A percentile compares a stretch with the other conserved stretches of the same genome.
phyloP scores from a whole-genome alignment of 1,140 invertebrate species.

The Bombus pyrosoma region DNA sequence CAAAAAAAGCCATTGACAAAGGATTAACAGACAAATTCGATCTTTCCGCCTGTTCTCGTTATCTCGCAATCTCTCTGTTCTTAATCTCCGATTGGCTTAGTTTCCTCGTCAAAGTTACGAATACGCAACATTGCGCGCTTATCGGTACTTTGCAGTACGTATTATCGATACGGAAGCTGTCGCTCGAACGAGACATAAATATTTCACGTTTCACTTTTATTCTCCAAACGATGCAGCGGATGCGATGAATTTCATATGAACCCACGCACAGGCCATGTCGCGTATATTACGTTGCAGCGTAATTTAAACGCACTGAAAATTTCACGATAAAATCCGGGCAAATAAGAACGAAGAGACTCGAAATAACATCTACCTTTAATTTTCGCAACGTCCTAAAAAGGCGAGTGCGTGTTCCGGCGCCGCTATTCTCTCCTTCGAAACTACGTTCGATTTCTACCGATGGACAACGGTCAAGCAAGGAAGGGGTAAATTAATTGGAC shows the following conservation, averaged over 20 bases:
- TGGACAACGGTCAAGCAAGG: too few species aligned
- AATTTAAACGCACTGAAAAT: slow-evolving; percentile 3
- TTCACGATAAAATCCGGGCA: not conserved
- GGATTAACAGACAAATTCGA: not conserved
- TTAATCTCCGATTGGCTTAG: too few species aligned
- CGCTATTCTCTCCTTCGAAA: not conserved
- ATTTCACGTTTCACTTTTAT: slow-evolving; percentile 4
- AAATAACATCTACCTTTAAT: not conserved
- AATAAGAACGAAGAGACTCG: not conserved
- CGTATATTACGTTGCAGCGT: not conserved
- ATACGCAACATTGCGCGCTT: not conserved
- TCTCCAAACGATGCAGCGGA: not conserved
- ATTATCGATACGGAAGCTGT: not conserved
- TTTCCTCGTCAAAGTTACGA: not conserved
- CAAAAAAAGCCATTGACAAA: not conserved
- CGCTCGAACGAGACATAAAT: not conserved
- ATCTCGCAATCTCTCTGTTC: too few species aligned
- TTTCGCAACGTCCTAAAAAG: not conserved
- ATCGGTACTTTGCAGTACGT: not conserved
- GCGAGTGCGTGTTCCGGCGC: not conserved
- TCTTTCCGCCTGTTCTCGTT: not conserved
- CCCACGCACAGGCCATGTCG: not conserved
- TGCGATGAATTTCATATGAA: not conserved
- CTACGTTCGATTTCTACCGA: not conserved
- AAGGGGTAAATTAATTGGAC: too few species aligned